Base-by-base conservation (phyloP, 1,140 invertebrate genomes). In the Drosophila arawakana region DNA sequence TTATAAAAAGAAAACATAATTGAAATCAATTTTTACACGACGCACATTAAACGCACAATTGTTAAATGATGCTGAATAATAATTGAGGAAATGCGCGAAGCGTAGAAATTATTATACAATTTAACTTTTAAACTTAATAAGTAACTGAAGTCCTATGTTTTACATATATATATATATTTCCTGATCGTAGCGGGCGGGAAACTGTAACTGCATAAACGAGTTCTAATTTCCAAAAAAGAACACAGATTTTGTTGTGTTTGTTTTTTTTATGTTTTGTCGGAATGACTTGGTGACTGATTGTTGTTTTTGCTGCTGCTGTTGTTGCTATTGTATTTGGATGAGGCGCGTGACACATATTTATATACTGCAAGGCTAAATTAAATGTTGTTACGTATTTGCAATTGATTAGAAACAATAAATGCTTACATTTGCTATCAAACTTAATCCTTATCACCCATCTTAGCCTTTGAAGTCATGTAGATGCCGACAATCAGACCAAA, bases 401-500 rank as follows among this genome's bases (percentile, higher is more conserved):
- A 7, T 18, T 13, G 18, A 52, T 21, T 62, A 60, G 15, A 21
- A 4, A 47, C 10, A n/a, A 21, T 52, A 11, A 60, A 39, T 18
- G 73, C 82, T 86, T 25, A 88, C 80, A 55, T 70, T 66, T 68
- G 76, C 35, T 30, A 54, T 37, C 54, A 30, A 46, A 35, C 54
- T 79, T 83, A 91, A 34, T 84, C 88, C 81, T 93, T 93, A 91
- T 94, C 93, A 79, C 94, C 94, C 94, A 94, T 94, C 92, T 94
- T 94, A 63, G 94, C 93, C 92, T 95, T 95, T 73, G 94, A 95
- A 44, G 94, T 95, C 95, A 98, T 97, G 92, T 99, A 97, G 93
- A 99, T 98, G 73, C 97, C 97, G 63, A 99, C 98, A 93, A 99
- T 99, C n/a, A 99, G 95, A 68, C 98, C 98, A 93, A 99, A 99